Percentiles rank a stretch among this genome's conserved stretches.
Conservation (phyloP, 2,113 vertebrate species). For the Danio rerio region DNA sequence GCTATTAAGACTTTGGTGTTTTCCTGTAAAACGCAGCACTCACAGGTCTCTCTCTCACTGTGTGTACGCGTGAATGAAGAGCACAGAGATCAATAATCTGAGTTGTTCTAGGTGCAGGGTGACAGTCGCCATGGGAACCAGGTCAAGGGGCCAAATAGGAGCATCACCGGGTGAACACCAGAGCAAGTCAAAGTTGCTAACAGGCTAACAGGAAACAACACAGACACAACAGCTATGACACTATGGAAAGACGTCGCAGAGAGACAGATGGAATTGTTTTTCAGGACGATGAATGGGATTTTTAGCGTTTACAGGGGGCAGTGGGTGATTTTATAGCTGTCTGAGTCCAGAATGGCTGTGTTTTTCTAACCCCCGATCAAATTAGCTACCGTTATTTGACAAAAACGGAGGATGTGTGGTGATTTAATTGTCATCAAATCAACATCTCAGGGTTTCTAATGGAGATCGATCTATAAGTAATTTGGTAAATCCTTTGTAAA, state of each 20-base stretch:
- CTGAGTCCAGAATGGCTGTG: too few species aligned
- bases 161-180: background rate
- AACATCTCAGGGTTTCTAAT: too few species aligned
- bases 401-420: too few species aligned
- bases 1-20: background rate
- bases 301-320: too few species aligned
- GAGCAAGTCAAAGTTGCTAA: constrained; percentile 32
- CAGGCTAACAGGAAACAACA: constrained; percentile 49
- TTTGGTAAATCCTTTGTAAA: too few species aligned
- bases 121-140: constrained; percentile 43
- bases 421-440: too few species aligned
- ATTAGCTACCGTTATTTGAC: too few species aligned
- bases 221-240: background rate
- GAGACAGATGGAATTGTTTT: too few species aligned
- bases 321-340: too few species aligned
- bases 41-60: background rate
- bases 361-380: too few species aligned
- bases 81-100: constrained; percentile 6
- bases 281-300: too few species aligned
- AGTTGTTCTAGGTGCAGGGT: constrained; percentile 8
- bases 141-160: constrained; percentile 40
- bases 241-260: background rate
- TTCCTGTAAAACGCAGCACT: background rate
- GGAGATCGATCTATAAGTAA: too few species aligned
- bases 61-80: background rate